phyloP scores from a whole-genome alignment of 2,797 vertebrate genomes.

The Onychomys arenicola region DNA sequence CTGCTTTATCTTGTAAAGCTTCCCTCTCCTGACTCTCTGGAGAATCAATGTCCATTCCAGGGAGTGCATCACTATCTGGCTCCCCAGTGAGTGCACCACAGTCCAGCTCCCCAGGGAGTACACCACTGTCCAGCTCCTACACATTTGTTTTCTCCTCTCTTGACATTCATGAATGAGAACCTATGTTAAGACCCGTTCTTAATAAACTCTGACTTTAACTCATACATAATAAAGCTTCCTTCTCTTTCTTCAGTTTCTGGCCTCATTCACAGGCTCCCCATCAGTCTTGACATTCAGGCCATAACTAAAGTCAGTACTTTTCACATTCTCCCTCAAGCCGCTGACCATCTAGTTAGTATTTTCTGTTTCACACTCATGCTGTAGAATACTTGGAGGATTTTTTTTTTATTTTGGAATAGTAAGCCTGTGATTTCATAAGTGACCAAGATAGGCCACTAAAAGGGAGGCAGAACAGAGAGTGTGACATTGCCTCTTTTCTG shows the following conservation, averaged over 20 bases:
- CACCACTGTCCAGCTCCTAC: neutral
- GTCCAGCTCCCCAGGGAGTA: neutral
- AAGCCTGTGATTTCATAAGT: constrained; percentile 44
- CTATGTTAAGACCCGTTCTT: neutral
- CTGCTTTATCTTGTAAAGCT: neutral
- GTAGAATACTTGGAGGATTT: neutral
- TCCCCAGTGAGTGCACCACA: too few species aligned
- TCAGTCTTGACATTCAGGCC: neutral
- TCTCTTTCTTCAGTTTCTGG: neutral
- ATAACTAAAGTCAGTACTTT: neutral
- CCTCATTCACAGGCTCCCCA: neutral
- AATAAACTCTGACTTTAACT: neutral
- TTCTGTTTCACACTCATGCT: neutral
- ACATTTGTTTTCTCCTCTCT: neutral
- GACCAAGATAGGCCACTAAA: neutral
- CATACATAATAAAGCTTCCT: neutral
- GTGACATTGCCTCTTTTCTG: neutral
- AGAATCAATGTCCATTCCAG: neutral
- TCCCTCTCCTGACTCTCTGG: neutral
- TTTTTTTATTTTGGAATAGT: neutral
- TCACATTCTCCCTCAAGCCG: neutral
- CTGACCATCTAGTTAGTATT: neutral
- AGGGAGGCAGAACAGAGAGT: neutral
- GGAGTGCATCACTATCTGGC: neutral
- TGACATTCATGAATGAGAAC: neutral